Base-by-base conservation (phyloP, 2,888 invertebrate species). In the Acrocera orbiculus region DNA sequence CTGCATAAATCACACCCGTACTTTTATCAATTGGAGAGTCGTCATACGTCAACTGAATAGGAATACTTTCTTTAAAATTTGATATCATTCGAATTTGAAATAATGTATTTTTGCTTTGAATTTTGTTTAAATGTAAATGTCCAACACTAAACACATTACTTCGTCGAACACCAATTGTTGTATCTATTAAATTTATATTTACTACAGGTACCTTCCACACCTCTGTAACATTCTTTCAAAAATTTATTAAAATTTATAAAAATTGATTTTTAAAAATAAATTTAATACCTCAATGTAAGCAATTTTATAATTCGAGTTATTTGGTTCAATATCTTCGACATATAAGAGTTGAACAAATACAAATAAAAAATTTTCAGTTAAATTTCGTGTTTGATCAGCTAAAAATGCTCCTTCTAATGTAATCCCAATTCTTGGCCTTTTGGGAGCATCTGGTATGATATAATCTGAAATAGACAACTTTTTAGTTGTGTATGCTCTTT, bases 1-100 rank as follows among this genome's bases (percentile, higher is more conserved):
- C 67, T 0, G 81, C 80, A 46, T 76, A 81, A 10, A 76, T 57
- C 10, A 82, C 69, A 1, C 85, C 85, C 38, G 67, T 63, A 19
- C 70, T 61, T 11, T 65, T 62, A 28, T 73, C 65, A 16, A 78
- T 63, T 0, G 81, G 76, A 17, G 70, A 62, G 16, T 70, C 50
- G 46, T 76, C 70, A 46, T 76, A 77, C 38, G 63, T 57, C 30
- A 74, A 48, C 3, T 67, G 64, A 2, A 74, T 40, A 0, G 73
- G 56, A 16, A 61, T 33, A 30, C 37, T 39, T 28, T 36, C 35
- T 10, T 57, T 53, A 22, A 59, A 50, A 38, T 47, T 53, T 17
- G 52, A 48, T 17, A 41, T 43, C 26, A 60, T 48, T 32, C 51
- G 52, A 4, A 60, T 43, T 29, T 44, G 49, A 7, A 60, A 44